Conservation (phyloP, 1,140 invertebrate genomes). For the Brachionus manjavacas region DNA sequence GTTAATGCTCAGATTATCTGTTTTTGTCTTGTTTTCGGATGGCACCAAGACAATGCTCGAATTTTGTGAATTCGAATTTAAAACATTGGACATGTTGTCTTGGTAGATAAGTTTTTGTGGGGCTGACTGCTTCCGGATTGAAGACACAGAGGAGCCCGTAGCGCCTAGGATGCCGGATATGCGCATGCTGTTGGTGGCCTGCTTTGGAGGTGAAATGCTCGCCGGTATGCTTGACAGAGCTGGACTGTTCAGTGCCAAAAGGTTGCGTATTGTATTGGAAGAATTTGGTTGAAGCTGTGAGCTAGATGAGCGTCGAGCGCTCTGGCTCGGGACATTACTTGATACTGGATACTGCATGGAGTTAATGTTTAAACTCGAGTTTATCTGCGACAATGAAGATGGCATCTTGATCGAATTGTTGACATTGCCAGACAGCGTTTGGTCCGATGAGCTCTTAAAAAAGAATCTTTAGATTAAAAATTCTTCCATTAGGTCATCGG, state of each 20-base stretch:
- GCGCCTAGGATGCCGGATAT: neutral
- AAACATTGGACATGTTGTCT: neutral
- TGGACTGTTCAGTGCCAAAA: conserved; percentile 2
- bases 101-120: conserved; percentile 10
- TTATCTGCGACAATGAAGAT: neutral
- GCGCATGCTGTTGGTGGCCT: neutral
- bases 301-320: neutral
- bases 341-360: neutral
- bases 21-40: neutral
- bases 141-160: neutral
- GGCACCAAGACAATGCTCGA: neutral
- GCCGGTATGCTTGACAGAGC: neutral
- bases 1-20: neutral
- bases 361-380: neutral
- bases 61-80: neutral
- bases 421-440: neutral
- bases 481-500: neutral
- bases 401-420: conserved; percentile 14
- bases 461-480: neutral
- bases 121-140: neutral
- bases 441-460: conserved; percentile 6
- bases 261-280: conserved; percentile 35
- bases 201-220: neutral
- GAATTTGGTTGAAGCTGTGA: neutral
- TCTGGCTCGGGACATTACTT: neutral